Evolutionary conservation across 1,140 invertebrate genomes (phyloP).

Genomic region (Trichonephila clavata): DNA sequence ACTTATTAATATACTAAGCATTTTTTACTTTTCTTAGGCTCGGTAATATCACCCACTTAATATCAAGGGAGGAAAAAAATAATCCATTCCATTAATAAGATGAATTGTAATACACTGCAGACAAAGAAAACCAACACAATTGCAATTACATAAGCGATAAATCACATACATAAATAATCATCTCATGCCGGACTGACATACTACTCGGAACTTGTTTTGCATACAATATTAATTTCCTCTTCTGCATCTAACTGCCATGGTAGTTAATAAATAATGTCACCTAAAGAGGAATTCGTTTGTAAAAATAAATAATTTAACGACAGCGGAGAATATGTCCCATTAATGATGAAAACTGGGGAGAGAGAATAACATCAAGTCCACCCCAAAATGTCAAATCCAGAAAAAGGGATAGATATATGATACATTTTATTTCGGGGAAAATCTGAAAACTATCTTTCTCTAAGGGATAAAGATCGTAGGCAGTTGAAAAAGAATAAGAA

Average conservation of each 20-base stretch:
- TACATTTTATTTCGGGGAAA: slow-evolving; percentile 12
- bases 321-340: not conserved
- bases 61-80: no score
- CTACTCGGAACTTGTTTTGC: not conserved
- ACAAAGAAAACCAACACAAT: not conserved
- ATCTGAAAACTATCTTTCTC: slow-evolving; percentile 23
- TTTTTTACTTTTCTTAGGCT: no score
- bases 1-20: no score
- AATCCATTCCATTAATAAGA: no score
- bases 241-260: not conserved
- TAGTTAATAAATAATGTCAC: not conserved
- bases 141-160: not conserved
- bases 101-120: no score
- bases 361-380: not conserved
- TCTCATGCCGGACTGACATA: not conserved
- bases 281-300: slow-evolving; percentile 9
- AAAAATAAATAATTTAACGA: not conserved
- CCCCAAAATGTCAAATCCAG: not conserved
- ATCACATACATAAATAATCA: not conserved
- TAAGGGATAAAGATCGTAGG: not conserved
- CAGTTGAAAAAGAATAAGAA: not conserved
- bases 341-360: not conserved
- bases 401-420: not conserved
- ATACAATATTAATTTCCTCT: not conserved
- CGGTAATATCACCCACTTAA: no score